phyloP scores from a whole-genome alignment of 1,140 invertebrate genomes.

The Psix sp. region DNA sequence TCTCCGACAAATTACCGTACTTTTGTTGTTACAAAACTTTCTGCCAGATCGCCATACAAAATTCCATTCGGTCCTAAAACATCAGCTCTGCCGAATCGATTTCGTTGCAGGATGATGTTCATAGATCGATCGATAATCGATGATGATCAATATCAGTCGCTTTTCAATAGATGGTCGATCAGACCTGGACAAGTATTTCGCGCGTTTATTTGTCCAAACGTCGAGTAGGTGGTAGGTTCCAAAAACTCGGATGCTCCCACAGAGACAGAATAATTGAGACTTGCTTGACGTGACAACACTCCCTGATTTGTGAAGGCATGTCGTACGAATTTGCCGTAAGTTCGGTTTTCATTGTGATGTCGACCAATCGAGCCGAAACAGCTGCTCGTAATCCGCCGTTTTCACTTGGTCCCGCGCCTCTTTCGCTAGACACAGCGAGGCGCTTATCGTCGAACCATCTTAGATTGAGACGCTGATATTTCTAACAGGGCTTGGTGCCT shows the following conservation, averaged over 20 bases:
- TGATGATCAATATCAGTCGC: conserved; percentile 29
- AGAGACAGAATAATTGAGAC: conserved; percentile 27
- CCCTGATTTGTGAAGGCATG: conserved; percentile 51
- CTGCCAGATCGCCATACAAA: not conserved
- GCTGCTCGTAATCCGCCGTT: conserved; percentile 71
- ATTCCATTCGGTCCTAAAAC: no score
- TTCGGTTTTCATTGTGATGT: conserved; percentile 64
- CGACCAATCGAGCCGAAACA: conserved; percentile 58
- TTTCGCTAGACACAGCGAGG: conserved; percentile 47
- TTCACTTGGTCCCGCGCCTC: conserved; percentile 42
- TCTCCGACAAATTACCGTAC: conserved; percentile 25
- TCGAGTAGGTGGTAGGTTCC: conserved; percentile 2
- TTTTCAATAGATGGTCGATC: not conserved
- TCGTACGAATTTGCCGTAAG: conserved; percentile 54
- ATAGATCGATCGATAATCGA: conserved; percentile 26
- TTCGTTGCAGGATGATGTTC: no score
- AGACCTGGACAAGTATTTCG: no score
- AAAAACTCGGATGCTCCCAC: conserved; percentile 21
- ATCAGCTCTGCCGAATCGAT: no score
- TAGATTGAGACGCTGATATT: conserved; percentile 70
- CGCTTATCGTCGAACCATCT: conserved; percentile 69
- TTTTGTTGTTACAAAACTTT: not conserved
- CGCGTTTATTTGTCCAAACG: conserved; percentile 11
- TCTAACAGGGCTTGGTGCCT: conserved; percentile 72
- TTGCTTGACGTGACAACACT: conserved; percentile 57